These are phyloP conservation scores for Vespertilio murinus DNA, from an alignment of 2,797 vertebrate genomes.

Conservation along the genomic window DNA sequence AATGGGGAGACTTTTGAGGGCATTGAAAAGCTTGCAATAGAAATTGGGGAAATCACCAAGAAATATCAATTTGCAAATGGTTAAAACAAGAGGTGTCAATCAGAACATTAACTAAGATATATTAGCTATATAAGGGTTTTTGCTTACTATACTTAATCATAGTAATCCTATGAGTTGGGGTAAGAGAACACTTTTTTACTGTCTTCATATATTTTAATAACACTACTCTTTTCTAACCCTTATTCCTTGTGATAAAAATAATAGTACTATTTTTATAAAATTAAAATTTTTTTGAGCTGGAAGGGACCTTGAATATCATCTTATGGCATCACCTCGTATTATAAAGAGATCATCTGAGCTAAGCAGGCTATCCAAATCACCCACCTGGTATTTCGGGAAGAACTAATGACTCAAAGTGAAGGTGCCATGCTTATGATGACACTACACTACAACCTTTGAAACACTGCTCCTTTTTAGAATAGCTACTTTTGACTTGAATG, in stretches of 20 bases:
- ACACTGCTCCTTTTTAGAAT: neutral
- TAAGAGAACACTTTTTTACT: neutral
- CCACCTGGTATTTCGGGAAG: neutral
- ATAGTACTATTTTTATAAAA: neutral
- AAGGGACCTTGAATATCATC: neutral
- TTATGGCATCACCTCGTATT: neutral
- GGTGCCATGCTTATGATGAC: neutral
- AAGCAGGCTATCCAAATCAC: neutral
- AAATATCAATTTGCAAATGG: neutral
- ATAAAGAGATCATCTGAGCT: neutral
- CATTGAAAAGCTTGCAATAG: neutral
- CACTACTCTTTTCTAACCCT: neutral
- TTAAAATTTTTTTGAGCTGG: neutral
- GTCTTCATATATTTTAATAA: neutral
- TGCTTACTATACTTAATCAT: neutral
- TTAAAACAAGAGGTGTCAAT: neutral
- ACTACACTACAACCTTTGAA: neutral
- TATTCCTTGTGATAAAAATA: neutral
- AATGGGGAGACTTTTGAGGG: neutral
- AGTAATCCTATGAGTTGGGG: neutral
- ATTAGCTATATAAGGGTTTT: neutral
- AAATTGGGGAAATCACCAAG: neutral
- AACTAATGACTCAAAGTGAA: neutral
- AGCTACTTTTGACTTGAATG: neutral
- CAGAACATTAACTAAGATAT: neutral